Conservation (phyloP, 2,113 vertebrate species). For the Sarotherodon lohbergeri region DNA sequence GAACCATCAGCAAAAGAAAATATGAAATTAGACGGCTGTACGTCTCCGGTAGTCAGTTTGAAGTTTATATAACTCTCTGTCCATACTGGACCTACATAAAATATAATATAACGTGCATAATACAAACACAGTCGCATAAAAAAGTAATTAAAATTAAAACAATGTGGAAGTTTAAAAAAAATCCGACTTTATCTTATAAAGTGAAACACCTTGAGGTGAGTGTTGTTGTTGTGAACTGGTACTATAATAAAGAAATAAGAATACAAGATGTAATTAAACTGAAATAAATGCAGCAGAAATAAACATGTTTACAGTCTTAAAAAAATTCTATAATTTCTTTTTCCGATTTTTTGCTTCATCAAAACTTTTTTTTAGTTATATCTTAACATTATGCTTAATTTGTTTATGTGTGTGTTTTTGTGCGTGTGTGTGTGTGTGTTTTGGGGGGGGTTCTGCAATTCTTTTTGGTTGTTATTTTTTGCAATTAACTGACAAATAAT, state of each 20-base stretch:
- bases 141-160: background rate
- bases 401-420: background rate
- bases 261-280: background rate
- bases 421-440: background rate
- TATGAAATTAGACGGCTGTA: background rate
- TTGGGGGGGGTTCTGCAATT: too few relatives aligned
- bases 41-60: background rate
- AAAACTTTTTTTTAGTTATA: background rate
- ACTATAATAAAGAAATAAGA: background rate
- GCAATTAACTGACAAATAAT: background rate
- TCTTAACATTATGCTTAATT: background rate
- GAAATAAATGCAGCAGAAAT: background rate
- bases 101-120: background rate
- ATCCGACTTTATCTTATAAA: too few relatives aligned
- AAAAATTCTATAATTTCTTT: background rate
- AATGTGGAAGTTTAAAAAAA: too few relatives aligned
- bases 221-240: background rate
- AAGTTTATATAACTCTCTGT: background rate
- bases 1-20: background rate
- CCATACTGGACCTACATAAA: background rate
- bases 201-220: background rate
- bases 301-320: background rate
- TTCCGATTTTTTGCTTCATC: background rate
- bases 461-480: background rate
- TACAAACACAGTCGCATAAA: background rate